Percentiles rank a stretch among this genome's conserved stretches.
These are phyloP conservation scores for Sarcophaga variegata DNA, from an alignment of 2,888 invertebrate species.

Conservation along the genomic window DNA sequence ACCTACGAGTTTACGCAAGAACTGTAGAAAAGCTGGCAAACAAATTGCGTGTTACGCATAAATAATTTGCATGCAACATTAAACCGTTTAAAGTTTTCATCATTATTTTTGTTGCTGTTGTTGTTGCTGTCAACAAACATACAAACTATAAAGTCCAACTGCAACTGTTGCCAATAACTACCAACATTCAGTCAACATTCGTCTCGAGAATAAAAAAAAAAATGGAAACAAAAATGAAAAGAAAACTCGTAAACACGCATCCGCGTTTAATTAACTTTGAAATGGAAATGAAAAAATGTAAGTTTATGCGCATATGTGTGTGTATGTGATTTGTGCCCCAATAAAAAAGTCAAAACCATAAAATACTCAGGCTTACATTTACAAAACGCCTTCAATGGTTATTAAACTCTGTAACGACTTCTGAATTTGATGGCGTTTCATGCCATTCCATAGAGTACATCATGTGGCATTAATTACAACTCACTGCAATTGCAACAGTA, in stretches of 20 bases:
- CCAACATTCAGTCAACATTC: constrained; percentile 13
- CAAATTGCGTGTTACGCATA: constrained; percentile 57
- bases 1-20: background rate
- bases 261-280: constrained; percentile 17
- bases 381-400: constrained; percentile 37
- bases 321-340: constrained; percentile 1
- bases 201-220: constrained; percentile 11
- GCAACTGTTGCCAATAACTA: constrained; percentile 20
- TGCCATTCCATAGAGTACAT: constrained; percentile 53
- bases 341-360: constrained; percentile 28
- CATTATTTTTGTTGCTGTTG: constrained; percentile 1
- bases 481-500: constrained; percentile 35
- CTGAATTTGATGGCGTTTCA: constrained; percentile 50
- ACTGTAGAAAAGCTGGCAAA: constrained; percentile 4
- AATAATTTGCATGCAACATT: constrained; percentile 58
- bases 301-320: constrained; percentile 2
- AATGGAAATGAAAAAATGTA: background rate
- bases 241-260: constrained; percentile 47
- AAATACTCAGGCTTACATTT: background rate
- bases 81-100: constrained; percentile 48
- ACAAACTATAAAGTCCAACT: background rate
- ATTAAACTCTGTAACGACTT: constrained; percentile 28
- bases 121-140: constrained; percentile 10
- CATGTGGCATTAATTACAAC: constrained; percentile 64
- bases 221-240: constrained; percentile 27